phyloP scores from a whole-genome alignment of 2,888 invertebrate genomes.

The Lepidocyrtinus sp. region DNA sequence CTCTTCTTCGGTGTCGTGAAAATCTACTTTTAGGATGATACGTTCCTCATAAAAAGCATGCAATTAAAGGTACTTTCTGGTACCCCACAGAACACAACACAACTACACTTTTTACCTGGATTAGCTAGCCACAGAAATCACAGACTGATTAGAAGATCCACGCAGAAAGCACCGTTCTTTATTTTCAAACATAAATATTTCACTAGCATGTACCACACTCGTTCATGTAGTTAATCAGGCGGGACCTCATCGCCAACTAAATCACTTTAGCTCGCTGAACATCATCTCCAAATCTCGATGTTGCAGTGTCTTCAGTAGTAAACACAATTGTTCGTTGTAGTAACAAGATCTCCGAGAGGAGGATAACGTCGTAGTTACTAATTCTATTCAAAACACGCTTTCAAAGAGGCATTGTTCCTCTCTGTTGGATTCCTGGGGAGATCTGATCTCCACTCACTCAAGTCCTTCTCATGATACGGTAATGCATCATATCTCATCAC shows the following conservation, averaged over 20 bases:
- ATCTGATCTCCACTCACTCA: neutral
- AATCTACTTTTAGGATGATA: slow-evolving; percentile 31
- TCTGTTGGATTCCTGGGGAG: slow-evolving; percentile 31
- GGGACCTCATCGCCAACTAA: slow-evolving; percentile 47
- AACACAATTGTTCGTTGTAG: too few species aligned
- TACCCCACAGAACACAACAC: neutral
- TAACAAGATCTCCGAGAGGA: neutral
- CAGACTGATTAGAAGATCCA: neutral
- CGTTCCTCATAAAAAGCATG: neutral
- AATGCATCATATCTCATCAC: neutral
- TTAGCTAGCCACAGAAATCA: neutral
- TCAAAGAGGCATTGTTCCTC: slow-evolving; percentile 28
- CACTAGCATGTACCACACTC: too few species aligned
- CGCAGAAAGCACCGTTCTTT: slow-evolving; percentile 32
- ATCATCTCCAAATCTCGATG: neutral
- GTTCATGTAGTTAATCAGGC: slow-evolving; percentile 24
- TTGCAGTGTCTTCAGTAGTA: neutral
- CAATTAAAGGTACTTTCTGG: neutral
- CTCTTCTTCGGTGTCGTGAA: slow-evolving; percentile 7
- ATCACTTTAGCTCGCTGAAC: slow-evolving; percentile 6
- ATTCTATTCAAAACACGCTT: slow-evolving; percentile 38
- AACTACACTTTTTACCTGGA: neutral
- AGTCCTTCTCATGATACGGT: neutral
- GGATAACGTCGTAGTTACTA: neutral
- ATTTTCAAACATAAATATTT: too few species aligned